A percentile compares a stretch with the other conserved stretches of the same genome.
These are phyloP conservation scores for Erebia aethiops DNA, from an alignment of 2,888 invertebrate species.

Conservation along the genomic window DNA sequence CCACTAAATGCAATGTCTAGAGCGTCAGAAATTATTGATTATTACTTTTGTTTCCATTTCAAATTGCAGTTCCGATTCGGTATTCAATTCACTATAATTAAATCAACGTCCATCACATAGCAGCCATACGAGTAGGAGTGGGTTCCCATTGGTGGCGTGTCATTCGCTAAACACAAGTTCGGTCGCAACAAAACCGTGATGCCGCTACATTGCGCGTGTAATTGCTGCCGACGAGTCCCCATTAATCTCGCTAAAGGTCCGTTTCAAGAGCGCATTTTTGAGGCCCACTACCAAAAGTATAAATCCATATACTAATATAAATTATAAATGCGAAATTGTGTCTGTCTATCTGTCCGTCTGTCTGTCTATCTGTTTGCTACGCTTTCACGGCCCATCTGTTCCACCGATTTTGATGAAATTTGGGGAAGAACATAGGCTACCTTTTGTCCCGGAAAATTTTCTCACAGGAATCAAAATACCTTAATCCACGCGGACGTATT, in stretches of 20 bases:
- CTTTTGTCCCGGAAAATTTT: background rate
- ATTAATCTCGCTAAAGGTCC: slow-evolving; percentile 70
- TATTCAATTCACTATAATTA: slow-evolving; percentile 29
- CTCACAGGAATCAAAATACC: background rate
- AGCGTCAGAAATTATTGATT: slow-evolving; percentile 6
- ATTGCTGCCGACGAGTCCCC: slow-evolving; percentile 73
- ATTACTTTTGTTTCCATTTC: slow-evolving; percentile 22
- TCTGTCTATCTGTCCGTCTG: too few species aligned
- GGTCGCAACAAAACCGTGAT: slow-evolving; percentile 63
- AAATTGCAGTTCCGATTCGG: slow-evolving; percentile 12
- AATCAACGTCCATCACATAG: slow-evolving; percentile 39
- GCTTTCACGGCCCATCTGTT: too few species aligned
- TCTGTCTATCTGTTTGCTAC: too few species aligned
- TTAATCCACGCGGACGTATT: background rate
- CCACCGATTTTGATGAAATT: too few species aligned
- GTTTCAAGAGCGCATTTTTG: slow-evolving; percentile 10
- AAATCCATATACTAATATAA: too few species aligned
- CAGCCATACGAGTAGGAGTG: slow-evolving; percentile 33
- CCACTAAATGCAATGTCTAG: background rate
- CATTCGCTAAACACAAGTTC: slow-evolving; percentile 50
- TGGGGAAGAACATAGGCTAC: background rate
- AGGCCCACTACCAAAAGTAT: too few species aligned
- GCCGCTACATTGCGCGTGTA: slow-evolving; percentile 78
- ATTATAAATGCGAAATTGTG: too few species aligned
- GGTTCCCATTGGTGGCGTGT: slow-evolving; percentile 50